These are phyloP conservation scores for Aspidoscelis tigris DNA, from an alignment of 2,113 vertebrate species.

Conservation along the genomic window DNA sequence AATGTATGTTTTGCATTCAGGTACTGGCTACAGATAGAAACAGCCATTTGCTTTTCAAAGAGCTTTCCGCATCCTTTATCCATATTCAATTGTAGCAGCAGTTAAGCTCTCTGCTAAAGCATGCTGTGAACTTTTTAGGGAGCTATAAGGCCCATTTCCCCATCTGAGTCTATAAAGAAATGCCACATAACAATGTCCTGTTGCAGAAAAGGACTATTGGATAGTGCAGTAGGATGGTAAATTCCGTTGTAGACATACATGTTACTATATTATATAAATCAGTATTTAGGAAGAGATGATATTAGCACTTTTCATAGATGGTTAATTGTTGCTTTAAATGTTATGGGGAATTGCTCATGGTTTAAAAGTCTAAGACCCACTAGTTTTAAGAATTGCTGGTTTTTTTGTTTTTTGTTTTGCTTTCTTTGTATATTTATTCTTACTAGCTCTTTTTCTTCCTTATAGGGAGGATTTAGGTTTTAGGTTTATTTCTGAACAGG, in stretches of 20 bases:
- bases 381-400: neutral
- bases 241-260: neutral
- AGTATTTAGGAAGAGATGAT: no score
- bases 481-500: constrained; percentile 93
- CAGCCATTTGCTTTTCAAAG: no score
- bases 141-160: neutral
- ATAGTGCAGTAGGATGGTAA: neutral
- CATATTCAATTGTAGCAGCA: no score
- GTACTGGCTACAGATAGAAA: no score
- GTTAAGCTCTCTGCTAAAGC: no score
- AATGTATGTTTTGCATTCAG: no score
- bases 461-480: constrained; percentile 92
- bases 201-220: neutral
- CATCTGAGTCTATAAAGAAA: no score
- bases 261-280: no score
- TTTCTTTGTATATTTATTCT: neutral
- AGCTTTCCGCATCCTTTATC: no score
- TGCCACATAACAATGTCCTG: no score
- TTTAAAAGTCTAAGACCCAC: neutral
- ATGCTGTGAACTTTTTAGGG: neutral
- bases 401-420: neutral
- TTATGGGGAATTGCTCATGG: neutral
- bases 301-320: no score
- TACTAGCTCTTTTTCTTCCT: constrained; percentile 3
- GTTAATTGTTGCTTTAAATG: no score